Evolutionary conservation across 2,888 invertebrate species (phyloP), one percentile per base, ranked within the genome.

Genomic region (Pyrgus malvae): DNA sequence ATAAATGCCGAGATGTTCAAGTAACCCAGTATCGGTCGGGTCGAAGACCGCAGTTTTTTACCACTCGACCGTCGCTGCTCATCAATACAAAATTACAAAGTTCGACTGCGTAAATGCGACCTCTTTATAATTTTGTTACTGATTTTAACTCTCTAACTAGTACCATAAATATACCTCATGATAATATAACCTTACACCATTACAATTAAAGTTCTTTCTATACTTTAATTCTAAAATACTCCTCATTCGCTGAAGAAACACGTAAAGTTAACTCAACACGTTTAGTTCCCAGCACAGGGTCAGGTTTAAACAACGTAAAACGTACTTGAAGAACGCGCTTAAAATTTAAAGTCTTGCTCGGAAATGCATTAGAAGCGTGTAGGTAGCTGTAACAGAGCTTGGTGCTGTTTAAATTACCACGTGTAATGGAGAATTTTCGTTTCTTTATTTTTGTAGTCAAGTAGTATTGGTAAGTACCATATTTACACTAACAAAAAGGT

Each of bases 381-480:
- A 29, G 21, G 7, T 2, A 31, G 38, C 40, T 40, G 38, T 40
- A 19, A 31, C 40, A 41, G 41, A 41, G 49, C 41, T 19, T 49
- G 41, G 31, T 33, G 41, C 41, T 33, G 21, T 49, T 50, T 33
- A 41, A 46, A 50, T 50, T 51, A 51, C 33, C 42, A 31, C 27
- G 23, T 12, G 25, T 27, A 21, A 17, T 27, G n/a, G 16, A 7
- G 14, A 3, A 31, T 48, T 51, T 42, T 25, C 25, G 17, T 25
- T 42, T 25, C 50, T 35, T 27, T 35, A n/a, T 25, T 42, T 17
- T 12, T 7, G 27, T n/a, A n/a, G 7, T 37, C 3, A n/a, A 37
- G 21, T 17, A 14, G 21, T 8, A 21, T 48, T 23, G 14, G 21
- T 46, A 33, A 16, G 14, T 14, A 1, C 16, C 35, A 16, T 16